phyloP scores from a whole-genome alignment of 2,113 vertebrate genomes.

The Tinamus guttatus region DNA sequence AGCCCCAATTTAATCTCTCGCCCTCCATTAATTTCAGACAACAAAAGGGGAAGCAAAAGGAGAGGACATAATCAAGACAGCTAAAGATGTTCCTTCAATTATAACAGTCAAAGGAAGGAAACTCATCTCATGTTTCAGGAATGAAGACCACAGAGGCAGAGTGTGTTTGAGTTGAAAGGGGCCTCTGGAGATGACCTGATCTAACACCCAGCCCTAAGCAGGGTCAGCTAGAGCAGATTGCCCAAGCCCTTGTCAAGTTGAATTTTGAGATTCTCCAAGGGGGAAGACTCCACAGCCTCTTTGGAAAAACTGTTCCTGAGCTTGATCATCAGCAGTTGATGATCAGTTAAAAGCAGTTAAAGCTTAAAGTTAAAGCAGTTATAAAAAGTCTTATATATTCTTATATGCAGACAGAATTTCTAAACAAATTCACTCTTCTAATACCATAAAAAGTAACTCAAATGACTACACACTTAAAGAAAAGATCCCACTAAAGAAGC shows the following conservation, averaged over 20 bases:
- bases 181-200: not conserved
- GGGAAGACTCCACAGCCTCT: not conserved
- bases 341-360: too few species aligned
- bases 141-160: not conserved
- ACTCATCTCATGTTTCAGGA: not conserved
- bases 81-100: not conserved
- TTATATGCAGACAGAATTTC: not conserved
- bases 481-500: not conserved
- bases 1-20: not conserved
- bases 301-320: not conserved
- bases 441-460: not conserved
- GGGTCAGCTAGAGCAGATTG: not conserved
- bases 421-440: not conserved
- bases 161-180: not conserved
- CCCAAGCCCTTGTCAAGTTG: accelerated
- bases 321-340: not conserved
- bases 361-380: not conserved
- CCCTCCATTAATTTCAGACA: not conserved
- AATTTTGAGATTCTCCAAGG: not conserved
- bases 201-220: not conserved
- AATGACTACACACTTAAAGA: not conserved
- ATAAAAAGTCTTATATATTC: not conserved
- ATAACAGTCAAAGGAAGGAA: not conserved
- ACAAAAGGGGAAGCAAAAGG: not conserved
- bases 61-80: not conserved